Conservation (phyloP, 2,113 vertebrate genomes). For the Neotoma lepida region DNA sequence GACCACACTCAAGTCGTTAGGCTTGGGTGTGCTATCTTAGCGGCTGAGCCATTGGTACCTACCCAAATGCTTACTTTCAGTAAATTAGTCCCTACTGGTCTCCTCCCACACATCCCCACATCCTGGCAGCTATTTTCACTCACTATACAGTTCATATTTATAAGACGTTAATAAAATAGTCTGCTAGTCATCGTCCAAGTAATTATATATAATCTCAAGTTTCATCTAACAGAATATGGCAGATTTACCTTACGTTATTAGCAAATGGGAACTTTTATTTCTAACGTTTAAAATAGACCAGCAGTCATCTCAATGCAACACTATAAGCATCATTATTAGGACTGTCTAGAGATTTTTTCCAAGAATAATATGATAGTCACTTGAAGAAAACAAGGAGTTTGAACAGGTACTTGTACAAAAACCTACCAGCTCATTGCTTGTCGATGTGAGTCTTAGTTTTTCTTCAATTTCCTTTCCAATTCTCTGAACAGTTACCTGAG, state of each 20-base stretch:
- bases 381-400: conserved; percentile 44
- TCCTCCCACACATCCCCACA: conserved; percentile 3
- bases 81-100: background rate
- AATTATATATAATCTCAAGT: conserved; percentile 65
- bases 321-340: background rate
- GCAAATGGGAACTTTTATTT: conserved; percentile 50
- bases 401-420: conserved; percentile 50
- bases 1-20: background rate
- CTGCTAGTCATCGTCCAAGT: conserved; percentile 54
- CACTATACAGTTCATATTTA: conserved; percentile 17
- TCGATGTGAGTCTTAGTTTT: conserved; percentile 93
- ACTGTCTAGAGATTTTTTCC: background rate
- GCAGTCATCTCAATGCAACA: conserved; percentile 33
- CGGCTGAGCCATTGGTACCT: background rate
- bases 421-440: conserved; percentile 94
- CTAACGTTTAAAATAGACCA: conserved; percentile 49
- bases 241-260: conserved; percentile 38
- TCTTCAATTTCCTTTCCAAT: conserved; percentile 99
- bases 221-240: conserved; percentile 31
- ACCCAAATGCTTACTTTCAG: background rate
- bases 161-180: conserved; percentile 63
- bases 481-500: conserved; percentile 98
- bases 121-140: conserved; percentile 45
- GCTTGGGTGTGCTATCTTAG: background rate
- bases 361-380: conserved; percentile 37